Base-by-base conservation (phyloP, 2,797 vertebrate genomes). In the Moxostoma hubbsi region DNA sequence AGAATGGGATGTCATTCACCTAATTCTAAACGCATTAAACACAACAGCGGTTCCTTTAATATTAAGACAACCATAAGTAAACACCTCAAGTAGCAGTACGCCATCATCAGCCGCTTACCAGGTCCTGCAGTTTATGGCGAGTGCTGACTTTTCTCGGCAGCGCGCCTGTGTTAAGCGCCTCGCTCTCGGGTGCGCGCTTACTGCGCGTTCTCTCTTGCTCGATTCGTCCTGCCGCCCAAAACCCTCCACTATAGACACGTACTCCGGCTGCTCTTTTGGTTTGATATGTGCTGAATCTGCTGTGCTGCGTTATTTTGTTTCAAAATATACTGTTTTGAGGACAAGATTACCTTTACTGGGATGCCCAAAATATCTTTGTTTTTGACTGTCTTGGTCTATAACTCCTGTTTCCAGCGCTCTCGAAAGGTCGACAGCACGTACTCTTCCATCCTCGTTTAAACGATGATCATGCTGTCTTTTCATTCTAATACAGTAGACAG, bases 1-100 rank as follows among this genome's bases (percentile, higher is more conserved):
- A 99, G 89, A 99, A 99, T 5, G 98, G 97, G 86, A 99, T 95
- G 78, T 98, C 97, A 65, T 96, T 96, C 84, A 97, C 94, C 87
- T 99, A 97, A 89, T 98, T 97, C 98, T 99, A 92, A 53, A 49
- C 16, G 78, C 83, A 58, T 51, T 69, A 8, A 24, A 49, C 0
- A n/a, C 68, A 64, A 13, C 18, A 1, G 63, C 50, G 24, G 7
- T 7, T 2, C 1, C 54, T 6, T 53, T 16, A n/a, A 12, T 11
- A 36, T 36, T 6, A 15, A 47, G 9, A 47, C 7, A 51, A 63
- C 2, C 6, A 45, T 45, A n/a, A 63, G 2, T 74, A 6, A 18
- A 49, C 8, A 47, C 13, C 16, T 49, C 43, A 24, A 61, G 2
- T 67, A 58, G 36, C 43, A 24, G 7, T 67, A 49, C 24, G 0